These are phyloP conservation scores for Cuniculus paca DNA, from an alignment of 2,797 vertebrate species.

Conservation along the genomic window DNA sequence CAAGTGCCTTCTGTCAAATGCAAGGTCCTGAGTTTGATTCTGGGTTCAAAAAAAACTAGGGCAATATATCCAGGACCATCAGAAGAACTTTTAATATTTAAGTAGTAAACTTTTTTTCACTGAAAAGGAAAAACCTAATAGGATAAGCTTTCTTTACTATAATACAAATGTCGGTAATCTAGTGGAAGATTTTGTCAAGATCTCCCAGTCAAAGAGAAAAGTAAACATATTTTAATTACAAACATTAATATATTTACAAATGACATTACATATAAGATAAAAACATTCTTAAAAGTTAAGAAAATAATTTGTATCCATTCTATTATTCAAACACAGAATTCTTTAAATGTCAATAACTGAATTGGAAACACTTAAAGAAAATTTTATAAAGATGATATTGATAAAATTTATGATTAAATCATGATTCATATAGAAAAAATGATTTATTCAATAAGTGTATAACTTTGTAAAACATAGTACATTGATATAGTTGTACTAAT, in stretches of 20 bases:
- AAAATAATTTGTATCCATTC: not conserved
- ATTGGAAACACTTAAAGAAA: not conserved
- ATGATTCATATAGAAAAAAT: not conserved
- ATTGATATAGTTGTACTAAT: not conserved
- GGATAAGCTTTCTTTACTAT: not conserved
- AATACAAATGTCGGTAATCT: not conserved
- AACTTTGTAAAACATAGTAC: not conserved
- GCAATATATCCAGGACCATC: not conserved
- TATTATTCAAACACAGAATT: not conserved
- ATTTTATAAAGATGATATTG: not conserved
- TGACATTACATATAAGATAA: no score
- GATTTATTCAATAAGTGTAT: not conserved
- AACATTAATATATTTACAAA: no score
- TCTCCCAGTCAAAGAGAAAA: not conserved
- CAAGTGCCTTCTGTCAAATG: no score
- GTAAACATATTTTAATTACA: not conserved
- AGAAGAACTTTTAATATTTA: not conserved
- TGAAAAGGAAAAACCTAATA: not conserved
- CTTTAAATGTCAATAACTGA: not conserved
- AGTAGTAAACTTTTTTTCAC: not conserved
- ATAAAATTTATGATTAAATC: not conserved
- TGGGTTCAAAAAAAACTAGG: not conserved
- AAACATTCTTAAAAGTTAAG: no score
- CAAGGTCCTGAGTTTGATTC: no score
- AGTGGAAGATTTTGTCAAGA: not conserved